Conservation (phyloP, 2,888 invertebrate species). For the Prosopocoilus inquinatus region DNA sequence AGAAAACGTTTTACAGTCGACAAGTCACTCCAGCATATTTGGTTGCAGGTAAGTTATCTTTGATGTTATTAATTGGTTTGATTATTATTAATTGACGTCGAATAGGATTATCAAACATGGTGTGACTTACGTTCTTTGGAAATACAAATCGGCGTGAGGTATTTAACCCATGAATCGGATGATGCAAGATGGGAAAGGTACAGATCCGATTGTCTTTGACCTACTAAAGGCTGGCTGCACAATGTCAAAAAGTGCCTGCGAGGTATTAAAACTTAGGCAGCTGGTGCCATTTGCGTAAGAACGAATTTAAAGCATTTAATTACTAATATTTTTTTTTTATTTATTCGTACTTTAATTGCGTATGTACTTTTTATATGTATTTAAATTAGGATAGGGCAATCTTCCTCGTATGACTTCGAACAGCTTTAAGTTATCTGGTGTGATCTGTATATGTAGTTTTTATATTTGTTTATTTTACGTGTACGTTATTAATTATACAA, state of each 20-base stretch:
- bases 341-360: conserved; percentile 7
- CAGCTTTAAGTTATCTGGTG: neutral
- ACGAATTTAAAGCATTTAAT: conserved; percentile 1
- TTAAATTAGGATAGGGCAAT: too few species aligned
- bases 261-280: conserved; percentile 41
- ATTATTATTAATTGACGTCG: neutral
- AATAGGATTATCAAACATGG: conserved; percentile 88
- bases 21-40: conserved; percentile 91
- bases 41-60: conserved; percentile 78
- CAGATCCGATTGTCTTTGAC: conserved; percentile 46
- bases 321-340: conserved; percentile 10
- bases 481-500: neutral
- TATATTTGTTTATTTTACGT: neutral
- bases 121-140: conserved; percentile 89
- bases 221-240: conserved; percentile 54
- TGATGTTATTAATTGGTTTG: neutral
- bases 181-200: conserved; percentile 82
- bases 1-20: conserved; percentile 94
- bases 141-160: conserved; percentile 68
- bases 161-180: conserved; percentile 89
- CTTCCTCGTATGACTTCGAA: neutral
- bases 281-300: neutral
- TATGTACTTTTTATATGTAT: conserved; percentile 9
- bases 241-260: conserved; percentile 49
- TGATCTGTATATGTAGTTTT: neutral